phyloP scores from a whole-genome alignment of 2,797 vertebrate genomes.

The Neoniphon sammara region DNA sequence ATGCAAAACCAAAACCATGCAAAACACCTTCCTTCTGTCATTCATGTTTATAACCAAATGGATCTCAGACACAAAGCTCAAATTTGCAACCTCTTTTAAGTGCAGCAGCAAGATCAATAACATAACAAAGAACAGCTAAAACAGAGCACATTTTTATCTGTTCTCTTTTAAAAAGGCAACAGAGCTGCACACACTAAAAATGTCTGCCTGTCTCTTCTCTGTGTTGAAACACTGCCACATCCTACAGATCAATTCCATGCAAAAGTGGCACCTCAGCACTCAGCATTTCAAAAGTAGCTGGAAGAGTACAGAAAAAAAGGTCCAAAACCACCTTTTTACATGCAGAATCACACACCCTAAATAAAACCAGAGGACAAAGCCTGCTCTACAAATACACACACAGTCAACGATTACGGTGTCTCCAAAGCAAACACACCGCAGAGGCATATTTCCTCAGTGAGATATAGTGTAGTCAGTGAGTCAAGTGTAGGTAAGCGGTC shows the following conservation, averaged over 20 bases:
- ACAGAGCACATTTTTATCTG: slow-evolving; percentile 21
- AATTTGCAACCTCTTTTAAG: slow-evolving; percentile 30
- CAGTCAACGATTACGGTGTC: slow-evolving; percentile 62
- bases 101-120: slow-evolving; percentile 32
- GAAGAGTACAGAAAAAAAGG: slow-evolving; percentile 19
- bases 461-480: slow-evolving; percentile 55
- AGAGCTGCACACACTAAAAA: background rate
- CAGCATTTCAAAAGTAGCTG: slow-evolving; percentile 32
- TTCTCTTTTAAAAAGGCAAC: slow-evolving; percentile 14
- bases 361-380: slow-evolving; percentile 67
- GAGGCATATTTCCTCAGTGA: slow-evolving; percentile 71
- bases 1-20: slow-evolving; percentile 55
- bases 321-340: slow-evolving; percentile 55
- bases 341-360: slow-evolving; percentile 59
- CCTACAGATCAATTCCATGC: slow-evolving; percentile 49
- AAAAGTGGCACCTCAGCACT: slow-evolving; percentile 33
- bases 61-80: slow-evolving; percentile 39
- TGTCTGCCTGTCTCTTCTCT: background rate
- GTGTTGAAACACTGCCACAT: slow-evolving; percentile 19
- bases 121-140: slow-evolving; percentile 31
- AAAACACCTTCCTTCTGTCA: slow-evolving; percentile 47
- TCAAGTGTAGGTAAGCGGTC: slow-evolving; percentile 60
- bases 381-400: slow-evolving; percentile 57
- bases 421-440: slow-evolving; percentile 74
- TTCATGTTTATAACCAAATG: slow-evolving; percentile 42